Percentiles rank a stretch among this genome's conserved stretches.
Evolutionary conservation across 2,797 vertebrate genomes (phyloP).

Genomic region (Urosaurus nigricauda): DNA sequence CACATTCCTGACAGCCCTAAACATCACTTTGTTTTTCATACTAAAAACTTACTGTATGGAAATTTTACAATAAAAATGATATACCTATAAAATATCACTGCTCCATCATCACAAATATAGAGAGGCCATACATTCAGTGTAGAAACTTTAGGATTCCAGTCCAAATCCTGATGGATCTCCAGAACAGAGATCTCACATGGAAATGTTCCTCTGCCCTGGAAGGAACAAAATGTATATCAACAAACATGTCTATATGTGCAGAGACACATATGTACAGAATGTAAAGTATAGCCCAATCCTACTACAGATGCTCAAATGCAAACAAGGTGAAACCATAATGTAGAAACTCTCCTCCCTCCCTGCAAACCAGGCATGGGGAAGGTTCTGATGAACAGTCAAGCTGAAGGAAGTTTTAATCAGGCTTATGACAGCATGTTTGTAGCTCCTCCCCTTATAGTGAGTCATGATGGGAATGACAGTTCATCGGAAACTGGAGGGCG

Average conservation of each 20-base stretch:
- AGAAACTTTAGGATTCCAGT: conserved; percentile 99
- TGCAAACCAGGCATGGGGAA: no score
- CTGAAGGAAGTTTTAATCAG: no score
- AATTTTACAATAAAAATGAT: conserved; percentile 13
- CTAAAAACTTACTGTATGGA: neutral
- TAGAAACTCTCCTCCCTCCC: neutral
- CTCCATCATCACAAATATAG: conserved; percentile 99
- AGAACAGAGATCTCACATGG: conserved; percentile 98
- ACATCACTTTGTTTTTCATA: neutral
- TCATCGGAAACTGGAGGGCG: no score
- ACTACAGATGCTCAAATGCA: neutral
- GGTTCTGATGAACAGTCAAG: no score
- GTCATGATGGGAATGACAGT: no score
- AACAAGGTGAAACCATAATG: neutral
- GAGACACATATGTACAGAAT: neutral
- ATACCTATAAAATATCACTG: conserved; percentile 99
- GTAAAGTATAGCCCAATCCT: neutral
- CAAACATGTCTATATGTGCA: neutral
- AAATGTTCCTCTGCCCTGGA: conserved; percentile 97
- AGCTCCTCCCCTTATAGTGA: no score
- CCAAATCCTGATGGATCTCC: conserved; percentile 98
- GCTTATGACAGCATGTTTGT: no score
- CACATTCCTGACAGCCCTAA: neutral
- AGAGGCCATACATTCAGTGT: conserved; percentile 98
- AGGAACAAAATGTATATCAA: conserved; percentile 32